Conservation (phyloP, 2,113 vertebrate genomes). For the Polypterus senegalus region DNA sequence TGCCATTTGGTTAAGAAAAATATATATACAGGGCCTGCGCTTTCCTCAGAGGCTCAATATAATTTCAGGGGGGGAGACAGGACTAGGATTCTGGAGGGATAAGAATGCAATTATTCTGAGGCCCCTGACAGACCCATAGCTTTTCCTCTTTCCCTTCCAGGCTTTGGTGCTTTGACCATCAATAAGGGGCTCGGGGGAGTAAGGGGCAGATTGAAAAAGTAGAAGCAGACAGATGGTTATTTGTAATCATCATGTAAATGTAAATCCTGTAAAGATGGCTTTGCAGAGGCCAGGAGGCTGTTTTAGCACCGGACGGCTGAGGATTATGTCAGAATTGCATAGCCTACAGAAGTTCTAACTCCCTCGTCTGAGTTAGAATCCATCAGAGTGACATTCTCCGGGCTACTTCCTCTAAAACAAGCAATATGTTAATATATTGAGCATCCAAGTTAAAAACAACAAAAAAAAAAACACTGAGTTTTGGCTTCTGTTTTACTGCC, state of each 20-base stretch:
- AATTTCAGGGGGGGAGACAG: slow-evolving; percentile 26
- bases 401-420: slow-evolving; percentile 25
- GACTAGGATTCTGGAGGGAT: slow-evolving; percentile 33
- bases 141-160: slow-evolving; percentile 26
- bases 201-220: slow-evolving; percentile 43
- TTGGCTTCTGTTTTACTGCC: slow-evolving; percentile 12
- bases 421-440: slow-evolving; percentile 17
- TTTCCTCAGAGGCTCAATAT: slow-evolving; percentile 30
- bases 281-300: slow-evolving; percentile 24
- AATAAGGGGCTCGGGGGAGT: slow-evolving; percentile 33
- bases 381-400: slow-evolving; percentile 18
- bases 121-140: slow-evolving; percentile 29
- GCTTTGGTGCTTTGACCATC: slow-evolving; percentile 37
- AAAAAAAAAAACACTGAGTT: slow-evolving; percentile 16
- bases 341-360: slow-evolving; percentile 20
- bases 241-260: slow-evolving; percentile 52
- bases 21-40: slow-evolving; percentile 24
- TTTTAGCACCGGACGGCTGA: slow-evolving; percentile 22
- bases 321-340: slow-evolving; percentile 26
- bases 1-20: slow-evolving; percentile 26
- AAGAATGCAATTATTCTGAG: slow-evolving; percentile 54
- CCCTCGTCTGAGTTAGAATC: slow-evolving; percentile 3
- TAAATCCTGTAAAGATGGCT: slow-evolving; percentile 37
- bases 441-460: no score
- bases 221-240: slow-evolving; percentile 50